Base-by-base conservation (phyloP, 2,888 invertebrate genomes). In the Crioceris asparagi region DNA sequence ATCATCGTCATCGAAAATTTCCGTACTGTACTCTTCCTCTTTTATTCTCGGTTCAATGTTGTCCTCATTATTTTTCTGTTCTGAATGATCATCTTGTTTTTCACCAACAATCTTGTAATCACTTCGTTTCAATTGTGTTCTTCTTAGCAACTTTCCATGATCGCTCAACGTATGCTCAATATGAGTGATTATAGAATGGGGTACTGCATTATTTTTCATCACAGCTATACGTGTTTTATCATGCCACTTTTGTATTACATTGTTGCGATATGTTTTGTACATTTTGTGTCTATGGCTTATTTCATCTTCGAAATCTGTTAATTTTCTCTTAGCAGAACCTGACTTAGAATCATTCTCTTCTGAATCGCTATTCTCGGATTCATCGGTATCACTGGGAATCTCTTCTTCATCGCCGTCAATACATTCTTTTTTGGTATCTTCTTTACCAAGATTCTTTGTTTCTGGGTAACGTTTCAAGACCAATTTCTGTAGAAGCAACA, bases 1-100 rank as follows among this genome's bases (percentile, higher is more conserved):
- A 60, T 97, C 97, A 53, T 85, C 86, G 57, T 97, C 97, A 61
- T 97, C 94, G 66, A 90, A 97, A 53, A 96, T 85, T 66, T 96
- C 86, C 0, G 70, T 55, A 54, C 86, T 79, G 45, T 78, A 75
- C 49, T 80, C 77, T 23, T 35, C 27, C n/a, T 47, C 44, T 34
- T 29, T 47, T n/a, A n/a, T n/a, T n/a, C n/a, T n/a, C n/a, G n/a
- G n/a, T n/a, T n/a, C n/a, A 46, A 37, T 48, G 17, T 33, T 34
- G 30, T 39, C 38, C 14, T 40, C 36, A 21, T 41, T 57, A 50
- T 53, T 25, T 33, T 38, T 30, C 6, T 29, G 19, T n/a, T n/a
- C n/a, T n/a, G n/a, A n/a, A n/a, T n/a, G n/a, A n/a, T n/a, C n/a
- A n/a, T n/a, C n/a, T 5, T 17, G 19, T 19, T 76, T 73, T 29